Conservation (phyloP, 2,888 invertebrate genomes). For the Masnerella sp. region DNA sequence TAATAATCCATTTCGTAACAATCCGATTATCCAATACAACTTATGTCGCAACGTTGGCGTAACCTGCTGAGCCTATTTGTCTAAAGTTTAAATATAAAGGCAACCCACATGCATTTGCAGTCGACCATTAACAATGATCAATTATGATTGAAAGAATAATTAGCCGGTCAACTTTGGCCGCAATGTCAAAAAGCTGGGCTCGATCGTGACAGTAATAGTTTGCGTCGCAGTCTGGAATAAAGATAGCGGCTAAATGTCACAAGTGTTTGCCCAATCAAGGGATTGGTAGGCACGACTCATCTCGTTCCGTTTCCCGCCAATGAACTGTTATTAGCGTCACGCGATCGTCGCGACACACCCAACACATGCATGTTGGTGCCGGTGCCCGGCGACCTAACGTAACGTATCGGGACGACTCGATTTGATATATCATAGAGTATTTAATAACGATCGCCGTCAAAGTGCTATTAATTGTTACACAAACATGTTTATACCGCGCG, state of each 20-base stretch:
- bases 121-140: too few relatives aligned
- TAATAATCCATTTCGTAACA: not conserved
- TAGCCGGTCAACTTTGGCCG: constrained; percentile 39
- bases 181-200: constrained; percentile 46
- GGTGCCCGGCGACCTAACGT: too few relatives aligned
- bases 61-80: not conserved
- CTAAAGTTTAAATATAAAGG: not conserved
- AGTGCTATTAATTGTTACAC: constrained; percentile 46
- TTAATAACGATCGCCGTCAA: constrained; percentile 48
- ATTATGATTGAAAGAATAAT: constrained; percentile 34
- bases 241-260: constrained; percentile 73
- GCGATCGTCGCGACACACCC: constrained; percentile 65
- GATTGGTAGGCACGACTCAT: constrained; percentile 74
- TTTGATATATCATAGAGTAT: constrained; percentile 40
- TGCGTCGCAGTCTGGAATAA: constrained; percentile 64
- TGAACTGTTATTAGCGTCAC: constrained; percentile 72
- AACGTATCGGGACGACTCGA: constrained; percentile 34
- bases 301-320: constrained; percentile 66
- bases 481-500: constrained; percentile 23
- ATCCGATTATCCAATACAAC: not conserved
- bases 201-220: constrained; percentile 56
- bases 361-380: constrained; percentile 47
- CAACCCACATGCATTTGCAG: too few relatives aligned
- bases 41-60: not conserved
- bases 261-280: constrained; percentile 71